Conservation (phyloP, 2,797 vertebrate species). For the Rhinophrynus dorsalis region DNA sequence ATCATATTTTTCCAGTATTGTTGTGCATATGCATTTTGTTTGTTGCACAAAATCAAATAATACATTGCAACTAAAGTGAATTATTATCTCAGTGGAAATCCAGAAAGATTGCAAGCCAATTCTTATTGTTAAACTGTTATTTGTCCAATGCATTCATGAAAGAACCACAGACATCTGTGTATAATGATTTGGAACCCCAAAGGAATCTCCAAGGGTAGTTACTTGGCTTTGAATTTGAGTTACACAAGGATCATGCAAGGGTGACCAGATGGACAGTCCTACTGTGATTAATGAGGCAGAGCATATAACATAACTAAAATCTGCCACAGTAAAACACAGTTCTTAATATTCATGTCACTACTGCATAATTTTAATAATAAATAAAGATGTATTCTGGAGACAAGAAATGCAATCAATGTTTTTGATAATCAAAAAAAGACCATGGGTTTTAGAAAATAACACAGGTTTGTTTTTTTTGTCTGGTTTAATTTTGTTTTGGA, state of each 20-base stretch:
- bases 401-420: too few species aligned
- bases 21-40: constrained; percentile 51
- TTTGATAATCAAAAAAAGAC: too few species aligned
- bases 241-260: constrained; percentile 24
- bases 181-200: constrained; percentile 46
- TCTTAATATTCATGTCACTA: constrained; percentile 13
- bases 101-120: constrained; percentile 51
- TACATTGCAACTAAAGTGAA: constrained; percentile 56
- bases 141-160: constrained; percentile 52
- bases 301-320: constrained; percentile 21
- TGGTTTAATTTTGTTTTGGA: too few species aligned
- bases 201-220: constrained; percentile 33
- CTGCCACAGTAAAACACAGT: constrained; percentile 6
- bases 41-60: constrained; percentile 58
- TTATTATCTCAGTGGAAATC: constrained; percentile 55
- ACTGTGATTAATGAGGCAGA: constrained; percentile 40
- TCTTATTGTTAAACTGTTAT: constrained; percentile 51
- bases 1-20: constrained; percentile 66
- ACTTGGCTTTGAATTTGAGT: constrained; percentile 7
- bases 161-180: constrained; percentile 44
- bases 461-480: too few species aligned
- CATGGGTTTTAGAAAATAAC: too few species aligned
- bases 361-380: neutral
- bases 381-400: neutral
- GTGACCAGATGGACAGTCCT: constrained; percentile 46